phyloP scores from a whole-genome alignment of 2,113 vertebrate genomes.

The Perca flavescens region DNA sequence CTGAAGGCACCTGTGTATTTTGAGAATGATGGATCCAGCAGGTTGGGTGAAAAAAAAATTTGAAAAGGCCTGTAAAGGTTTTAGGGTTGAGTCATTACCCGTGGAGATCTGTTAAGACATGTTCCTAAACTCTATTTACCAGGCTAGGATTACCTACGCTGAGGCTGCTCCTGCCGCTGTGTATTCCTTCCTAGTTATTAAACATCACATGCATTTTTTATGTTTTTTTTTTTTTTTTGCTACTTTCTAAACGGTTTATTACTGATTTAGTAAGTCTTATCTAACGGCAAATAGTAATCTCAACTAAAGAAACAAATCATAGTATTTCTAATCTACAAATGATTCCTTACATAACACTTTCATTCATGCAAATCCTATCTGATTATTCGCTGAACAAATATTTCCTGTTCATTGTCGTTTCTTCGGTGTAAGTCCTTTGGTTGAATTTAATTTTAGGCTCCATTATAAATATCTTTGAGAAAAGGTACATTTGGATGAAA shows the following conservation, averaged over 20 bases:
- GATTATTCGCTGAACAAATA: conserved; percentile 27
- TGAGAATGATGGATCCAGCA: conserved; percentile 75
- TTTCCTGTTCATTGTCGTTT: conserved; percentile 41
- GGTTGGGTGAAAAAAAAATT: conserved; percentile 37
- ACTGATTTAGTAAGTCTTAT: conserved; percentile 12
- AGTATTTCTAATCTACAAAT: conserved; percentile 40
- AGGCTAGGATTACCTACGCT: conserved; percentile 49
- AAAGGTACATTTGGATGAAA: conserved; percentile 60
- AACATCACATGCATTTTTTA: conserved; percentile 47
- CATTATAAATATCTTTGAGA: conserved; percentile 54
- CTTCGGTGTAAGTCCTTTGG: conserved; percentile 13
- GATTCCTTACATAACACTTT: conserved; percentile 45
- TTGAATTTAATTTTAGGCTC: conserved; percentile 57
- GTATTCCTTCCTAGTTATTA: conserved; percentile 43
- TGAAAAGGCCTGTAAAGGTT: conserved; percentile 75
- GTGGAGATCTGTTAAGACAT: conserved; percentile 69
- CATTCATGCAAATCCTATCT: conserved; percentile 29
- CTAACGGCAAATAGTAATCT: conserved; percentile 39
- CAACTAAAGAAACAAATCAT: conserved; percentile 17
- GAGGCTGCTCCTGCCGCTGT: conserved; percentile 23
- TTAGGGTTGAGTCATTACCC: conserved; percentile 75
- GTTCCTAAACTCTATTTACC: conserved; percentile 65
- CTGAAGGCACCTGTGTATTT: conserved; percentile 73
- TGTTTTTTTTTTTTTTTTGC: neutral
- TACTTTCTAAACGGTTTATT: conserved; percentile 36